phyloP scores from a whole-genome alignment of 1,140 invertebrate species.

The Grapholita molesta region DNA sequence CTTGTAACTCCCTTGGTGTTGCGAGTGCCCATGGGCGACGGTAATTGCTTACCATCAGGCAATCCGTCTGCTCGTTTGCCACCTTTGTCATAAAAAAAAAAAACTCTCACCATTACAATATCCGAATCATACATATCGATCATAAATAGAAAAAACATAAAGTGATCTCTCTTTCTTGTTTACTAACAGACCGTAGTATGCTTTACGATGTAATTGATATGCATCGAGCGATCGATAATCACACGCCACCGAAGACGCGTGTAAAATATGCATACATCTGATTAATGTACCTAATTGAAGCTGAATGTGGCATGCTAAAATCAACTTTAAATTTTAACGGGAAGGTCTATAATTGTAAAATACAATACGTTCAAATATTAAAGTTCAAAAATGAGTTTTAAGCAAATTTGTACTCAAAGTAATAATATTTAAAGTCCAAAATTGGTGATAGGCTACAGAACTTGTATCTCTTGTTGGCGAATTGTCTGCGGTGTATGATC shows the following conservation, averaged over 20 bases:
- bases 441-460: background rate
- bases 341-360: background rate
- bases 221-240: background rate
- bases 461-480: background rate
- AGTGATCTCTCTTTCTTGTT: background rate
- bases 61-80: no score
- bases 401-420: background rate
- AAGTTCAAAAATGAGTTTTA: background rate
- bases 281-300: background rate
- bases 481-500: background rate
- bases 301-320: background rate
- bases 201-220: conserved; percentile 1
- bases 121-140: background rate
- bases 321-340: background rate
- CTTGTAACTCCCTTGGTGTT: no score
- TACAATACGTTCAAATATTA: background rate
- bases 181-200: conserved; percentile 7
- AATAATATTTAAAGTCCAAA: background rate
- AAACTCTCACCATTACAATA: no score
- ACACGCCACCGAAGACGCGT: background rate
- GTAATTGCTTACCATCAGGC: no score
- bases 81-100: no score
- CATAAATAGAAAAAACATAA: background rate
- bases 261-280: background rate
- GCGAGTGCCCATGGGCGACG: no score